phyloP scores from a whole-genome alignment of 1,140 invertebrate genomes.

The Leptinotarsa undecemlineata region DNA sequence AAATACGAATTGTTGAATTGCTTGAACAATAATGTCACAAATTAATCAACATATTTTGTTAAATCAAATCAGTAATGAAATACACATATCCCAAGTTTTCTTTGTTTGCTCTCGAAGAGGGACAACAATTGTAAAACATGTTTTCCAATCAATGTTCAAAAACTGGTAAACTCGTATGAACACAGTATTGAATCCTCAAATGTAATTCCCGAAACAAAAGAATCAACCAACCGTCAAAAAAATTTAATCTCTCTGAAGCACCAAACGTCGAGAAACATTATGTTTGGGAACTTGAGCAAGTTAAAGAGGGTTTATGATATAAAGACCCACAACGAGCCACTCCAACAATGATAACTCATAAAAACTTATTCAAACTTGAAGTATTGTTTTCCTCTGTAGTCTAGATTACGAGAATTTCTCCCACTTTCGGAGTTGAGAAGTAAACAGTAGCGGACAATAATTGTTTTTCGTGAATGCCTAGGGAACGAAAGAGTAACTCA shows the following conservation, averaged over 20 bases:
- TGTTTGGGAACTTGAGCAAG: neutral
- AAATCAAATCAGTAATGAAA: no score
- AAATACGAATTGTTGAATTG: no score
- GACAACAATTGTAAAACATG: no score
- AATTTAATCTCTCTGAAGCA: neutral
- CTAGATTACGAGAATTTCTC: conserved; percentile 11
- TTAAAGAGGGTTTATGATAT: conserved; percentile 10
- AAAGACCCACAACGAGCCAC: conserved; percentile 18
- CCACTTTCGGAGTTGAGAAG: neutral
- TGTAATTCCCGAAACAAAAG: neutral
- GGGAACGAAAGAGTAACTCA: no score
- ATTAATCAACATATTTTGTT: no score
- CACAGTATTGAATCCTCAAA: no score
- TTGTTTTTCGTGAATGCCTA: no score
- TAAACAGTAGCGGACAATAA: neutral
- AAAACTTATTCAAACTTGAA: conserved; percentile 20
- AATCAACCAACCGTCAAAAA: neutral
- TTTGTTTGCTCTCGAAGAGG: no score
- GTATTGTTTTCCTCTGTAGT: conserved; percentile 15
- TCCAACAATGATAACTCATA: conserved; percentile 21
- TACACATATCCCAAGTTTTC: no score
- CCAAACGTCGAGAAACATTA: neutral
- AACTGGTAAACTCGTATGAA: no score
- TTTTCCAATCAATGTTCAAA: no score
- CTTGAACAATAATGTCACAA: no score